Evolutionary conservation across 2,113 vertebrate species (phyloP).

Genomic region (Empidonax traillii): DNA sequence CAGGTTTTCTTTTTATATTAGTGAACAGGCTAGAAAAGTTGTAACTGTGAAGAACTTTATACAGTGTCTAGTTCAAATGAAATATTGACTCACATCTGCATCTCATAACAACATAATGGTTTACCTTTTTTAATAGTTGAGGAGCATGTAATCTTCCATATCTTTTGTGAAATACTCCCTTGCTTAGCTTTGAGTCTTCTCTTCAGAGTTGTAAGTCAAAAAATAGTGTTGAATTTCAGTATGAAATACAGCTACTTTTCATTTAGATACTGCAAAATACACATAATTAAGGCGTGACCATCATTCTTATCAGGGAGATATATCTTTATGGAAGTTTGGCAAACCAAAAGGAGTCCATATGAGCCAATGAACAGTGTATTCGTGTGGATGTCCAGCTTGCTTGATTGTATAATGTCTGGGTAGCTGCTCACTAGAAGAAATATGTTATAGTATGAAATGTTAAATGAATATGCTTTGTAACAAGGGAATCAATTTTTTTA

Average conservation of each 20-base stretch:
- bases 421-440: not conserved
- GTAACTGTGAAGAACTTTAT: not conserved
- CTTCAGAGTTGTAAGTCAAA: not conserved
- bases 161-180: not conserved
- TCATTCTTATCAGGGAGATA: not conserved
- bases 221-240: not conserved
- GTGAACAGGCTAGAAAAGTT: not conserved
- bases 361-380: not conserved
- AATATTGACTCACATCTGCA: not conserved
- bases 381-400: not conserved
- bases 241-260: not conserved
- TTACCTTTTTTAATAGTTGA: not conserved
- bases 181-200: not conserved
- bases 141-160: not conserved
- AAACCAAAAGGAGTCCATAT: not conserved
- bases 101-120: not conserved
- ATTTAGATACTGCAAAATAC: not conserved
- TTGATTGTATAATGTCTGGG: not conserved
- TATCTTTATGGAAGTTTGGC: not conserved
- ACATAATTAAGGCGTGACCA: not conserved
- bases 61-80: not conserved
- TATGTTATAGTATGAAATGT: not conserved
- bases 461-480: conserved; percentile 15
- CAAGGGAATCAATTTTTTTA: not conserved
- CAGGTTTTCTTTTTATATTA: not conserved